Base-by-base conservation (phyloP, 2,888 invertebrate species). In the Leptopterna dolabrata region DNA sequence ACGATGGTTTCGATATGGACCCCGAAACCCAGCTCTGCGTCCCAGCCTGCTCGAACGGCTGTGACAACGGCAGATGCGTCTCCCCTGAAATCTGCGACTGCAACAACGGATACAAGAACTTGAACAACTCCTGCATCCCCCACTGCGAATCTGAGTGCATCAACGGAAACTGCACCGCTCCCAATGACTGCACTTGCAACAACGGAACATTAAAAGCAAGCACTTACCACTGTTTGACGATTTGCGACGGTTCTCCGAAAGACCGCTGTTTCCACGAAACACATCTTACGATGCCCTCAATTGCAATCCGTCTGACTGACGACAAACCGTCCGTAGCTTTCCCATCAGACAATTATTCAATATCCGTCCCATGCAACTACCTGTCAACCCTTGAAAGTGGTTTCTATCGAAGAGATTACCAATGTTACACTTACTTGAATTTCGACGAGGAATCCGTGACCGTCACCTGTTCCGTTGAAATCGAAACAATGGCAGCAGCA, bases 131-230 rank as follows among this genome's bases (percentile, higher is more conserved):
- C 19, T 89, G 89, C 70, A 7, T 63, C 0, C 87, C 89, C n/a
- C 11, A 76, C 13, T 89, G 89, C 41, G 55, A 78, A 9, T 19
- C 78, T 14, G 71, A 41, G 0, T 89, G 89, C 81, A 43, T 73
- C 36, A 87, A 84, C 43, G 88, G 88, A 6, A 51, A 51, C 43
- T 89, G 89, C 43, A 71, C 86, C 16, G 76, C 78, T n/a, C 88
- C 88, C 24, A 87, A 89, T 29, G 85, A 86, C 7, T 89, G 89
- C 45, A 63, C 85, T 29, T 89, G 89, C 84, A 43, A 47, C 9
- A 24, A 41, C 16, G 88, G 86, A 13, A 29, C 27, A 73, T 78
- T 27, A 78, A 88, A 81, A 88, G 78, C 71, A 3, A 78, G 43
- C 80, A 43, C 43, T 36, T 88, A 29, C 85, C 88, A 24, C 24